A percentile compares a stretch with the other conserved stretches of the same genome.
phyloP scores from a whole-genome alignment of 2,797 vertebrate genomes.

The Paramormyrops hopkinsi region DNA sequence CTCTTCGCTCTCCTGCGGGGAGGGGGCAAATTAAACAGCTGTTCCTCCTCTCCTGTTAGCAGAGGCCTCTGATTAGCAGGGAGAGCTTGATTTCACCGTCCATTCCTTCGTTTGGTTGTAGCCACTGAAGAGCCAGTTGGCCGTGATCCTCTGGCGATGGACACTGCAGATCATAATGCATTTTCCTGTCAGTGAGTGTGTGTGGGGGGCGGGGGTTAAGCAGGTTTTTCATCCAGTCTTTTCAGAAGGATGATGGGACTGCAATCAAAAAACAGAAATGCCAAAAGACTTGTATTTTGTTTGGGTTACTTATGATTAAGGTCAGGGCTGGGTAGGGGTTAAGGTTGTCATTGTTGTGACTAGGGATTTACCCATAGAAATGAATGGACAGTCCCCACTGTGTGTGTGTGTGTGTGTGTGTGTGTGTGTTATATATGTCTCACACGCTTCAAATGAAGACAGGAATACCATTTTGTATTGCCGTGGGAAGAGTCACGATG shows the following conservation, averaged over 20 bases:
- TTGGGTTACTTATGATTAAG: background rate
- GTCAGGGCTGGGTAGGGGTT: background rate
- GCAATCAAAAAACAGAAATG: background rate
- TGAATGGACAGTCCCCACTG: background rate
- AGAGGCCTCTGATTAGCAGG: background rate
- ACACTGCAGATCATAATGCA: background rate
- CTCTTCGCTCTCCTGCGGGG: background rate
- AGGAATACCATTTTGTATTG: background rate
- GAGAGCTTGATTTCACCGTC: background rate
- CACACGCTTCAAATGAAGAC: background rate
- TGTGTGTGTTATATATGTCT: background rate
- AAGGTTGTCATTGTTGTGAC: background rate
- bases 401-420: background rate
- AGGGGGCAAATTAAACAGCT: background rate
- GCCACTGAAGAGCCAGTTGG: background rate
- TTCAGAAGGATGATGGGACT: background rate
- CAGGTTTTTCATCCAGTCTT: background rate
- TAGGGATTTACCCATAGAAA: background rate
- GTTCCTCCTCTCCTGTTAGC: slow-evolving; percentile 4
- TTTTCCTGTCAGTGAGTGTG: background rate
- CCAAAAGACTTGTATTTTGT: background rate
- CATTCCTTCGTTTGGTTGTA: background rate
- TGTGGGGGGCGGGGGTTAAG: background rate
- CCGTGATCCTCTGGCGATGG: background rate
- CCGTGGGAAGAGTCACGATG: background rate